Conservation (phyloP, 2,113 vertebrate genomes). For the Anoura caudifer region DNA sequence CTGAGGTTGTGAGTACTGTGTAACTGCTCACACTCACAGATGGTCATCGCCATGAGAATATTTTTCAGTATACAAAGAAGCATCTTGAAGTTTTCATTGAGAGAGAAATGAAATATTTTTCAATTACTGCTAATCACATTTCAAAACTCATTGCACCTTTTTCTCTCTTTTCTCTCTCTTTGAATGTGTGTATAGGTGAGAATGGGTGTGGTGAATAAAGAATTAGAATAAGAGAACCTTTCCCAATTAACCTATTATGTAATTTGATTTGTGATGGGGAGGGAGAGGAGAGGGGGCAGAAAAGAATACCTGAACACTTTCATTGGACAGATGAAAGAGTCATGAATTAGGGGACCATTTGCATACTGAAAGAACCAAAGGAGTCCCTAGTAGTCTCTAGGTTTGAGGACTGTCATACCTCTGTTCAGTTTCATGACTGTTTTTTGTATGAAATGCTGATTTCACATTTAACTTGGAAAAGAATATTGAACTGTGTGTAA, state of each 20-base stretch:
- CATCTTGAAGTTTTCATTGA: not conserved
- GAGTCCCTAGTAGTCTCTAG: not conserved
- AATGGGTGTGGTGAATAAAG: not conserved
- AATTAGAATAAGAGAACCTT: not conserved
- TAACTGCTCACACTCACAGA: not conserved
- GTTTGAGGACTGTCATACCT: not conserved
- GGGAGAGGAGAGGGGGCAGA: too few species aligned
- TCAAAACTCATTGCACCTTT: not conserved
- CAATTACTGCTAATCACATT: not conserved
- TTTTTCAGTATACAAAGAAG: not conserved
- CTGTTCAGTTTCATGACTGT: not conserved
- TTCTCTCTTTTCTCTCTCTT: not conserved
- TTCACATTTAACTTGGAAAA: conserved; percentile 34
- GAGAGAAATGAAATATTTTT: not conserved
- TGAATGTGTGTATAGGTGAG: not conserved
- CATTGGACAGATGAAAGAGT: not conserved
- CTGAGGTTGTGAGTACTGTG: not conserved
- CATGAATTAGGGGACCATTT: not conserved
- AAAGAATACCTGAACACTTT: not conserved
- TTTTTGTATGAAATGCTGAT: not conserved
- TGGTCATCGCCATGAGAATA: not conserved
- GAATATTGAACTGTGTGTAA: not conserved
- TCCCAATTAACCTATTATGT: not conserved
- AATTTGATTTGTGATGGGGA: not conserved
- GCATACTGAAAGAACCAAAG: not conserved